Percentiles rank a stretch among this genome's conserved stretches.
These are phyloP conservation scores for Prenolepis imparis DNA, from an alignment of 2,888 invertebrate genomes.

Conservation along the genomic window DNA sequence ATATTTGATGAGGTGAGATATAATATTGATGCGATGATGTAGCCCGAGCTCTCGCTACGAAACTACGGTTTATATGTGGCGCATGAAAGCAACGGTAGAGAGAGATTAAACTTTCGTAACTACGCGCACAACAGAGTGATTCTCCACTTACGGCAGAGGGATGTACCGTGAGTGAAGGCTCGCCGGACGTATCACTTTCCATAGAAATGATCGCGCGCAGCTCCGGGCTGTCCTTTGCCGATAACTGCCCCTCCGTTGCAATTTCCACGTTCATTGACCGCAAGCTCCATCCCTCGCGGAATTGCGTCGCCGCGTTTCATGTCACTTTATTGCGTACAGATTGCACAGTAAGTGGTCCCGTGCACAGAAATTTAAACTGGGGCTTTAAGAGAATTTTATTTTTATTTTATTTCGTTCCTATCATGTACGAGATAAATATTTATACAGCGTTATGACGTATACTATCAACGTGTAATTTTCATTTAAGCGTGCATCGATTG, in stretches of 20 bases:
- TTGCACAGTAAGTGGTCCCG: background rate
- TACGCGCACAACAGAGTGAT: constrained; percentile 18
- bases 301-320: constrained; percentile 27
- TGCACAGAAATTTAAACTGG: background rate
- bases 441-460: background rate
- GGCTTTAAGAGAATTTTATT: background rate
- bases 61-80: constrained; percentile 9
- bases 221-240: constrained; percentile 49
- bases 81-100: constrained; percentile 20
- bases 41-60: background rate
- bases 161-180: constrained; percentile 33
- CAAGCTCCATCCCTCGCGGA: constrained; percentile 19
- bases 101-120: constrained; percentile 47
- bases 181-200: constrained; percentile 45
- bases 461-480: constrained; percentile 3
- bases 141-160: constrained; percentile 28
- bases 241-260: constrained; percentile 46
- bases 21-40: constrained; percentile 14
- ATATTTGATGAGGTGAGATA: constrained; percentile 27
- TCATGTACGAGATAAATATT: background rate
- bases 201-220: constrained; percentile 48
- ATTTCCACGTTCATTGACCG: constrained; percentile 48
- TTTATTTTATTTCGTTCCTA: constrained; percentile 2
- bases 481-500: constrained; percentile 41
- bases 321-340: constrained; percentile 31